Conservation (phyloP, 1,140 invertebrate genomes). For the Caligus rogercresseyi region DNA sequence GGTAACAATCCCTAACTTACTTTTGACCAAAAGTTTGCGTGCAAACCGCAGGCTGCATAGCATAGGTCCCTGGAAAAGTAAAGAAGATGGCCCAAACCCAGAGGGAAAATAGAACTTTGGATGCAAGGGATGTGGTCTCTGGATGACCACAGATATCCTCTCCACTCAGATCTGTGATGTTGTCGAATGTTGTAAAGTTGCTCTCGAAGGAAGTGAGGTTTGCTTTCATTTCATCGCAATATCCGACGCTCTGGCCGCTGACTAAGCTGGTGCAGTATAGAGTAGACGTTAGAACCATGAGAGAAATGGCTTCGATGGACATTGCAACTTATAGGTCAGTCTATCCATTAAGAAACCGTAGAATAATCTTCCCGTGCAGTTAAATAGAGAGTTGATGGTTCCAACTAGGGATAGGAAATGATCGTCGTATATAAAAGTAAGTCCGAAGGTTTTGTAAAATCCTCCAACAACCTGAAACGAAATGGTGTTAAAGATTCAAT, state of each 20-base stretch:
- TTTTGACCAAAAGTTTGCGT: conserved; percentile 4
- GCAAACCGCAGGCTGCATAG: background rate
- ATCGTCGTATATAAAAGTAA: conserved; percentile 19
- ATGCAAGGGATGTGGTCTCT: background rate
- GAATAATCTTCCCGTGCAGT: conserved; percentile 5
- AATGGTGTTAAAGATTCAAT: no score
- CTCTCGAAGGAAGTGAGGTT: no score
- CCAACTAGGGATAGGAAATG: conserved; percentile 16
- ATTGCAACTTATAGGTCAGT: background rate
- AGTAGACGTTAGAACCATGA: background rate
- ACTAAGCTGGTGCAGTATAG: background rate
- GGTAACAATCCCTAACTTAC: background rate
- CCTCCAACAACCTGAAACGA: background rate
- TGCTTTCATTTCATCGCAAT: background rate
- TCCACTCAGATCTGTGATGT: background rate
- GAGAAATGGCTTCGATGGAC: background rate
- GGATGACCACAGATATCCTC: background rate
- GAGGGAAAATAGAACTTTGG: background rate
- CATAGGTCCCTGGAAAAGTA: conserved; percentile 6
- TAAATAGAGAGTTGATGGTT: conserved; percentile 2
- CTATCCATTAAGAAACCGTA: conserved; percentile 8
- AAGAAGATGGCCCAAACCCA: background rate
- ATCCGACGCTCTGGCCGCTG: background rate
- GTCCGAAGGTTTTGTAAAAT: conserved; percentile 13
- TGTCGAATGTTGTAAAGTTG: background rate